Evolutionary conservation across 1,140 invertebrate species (phyloP), one percentile per base, ranked within the genome.

Genomic region (Venustaconcha ellipsiformis): DNA sequence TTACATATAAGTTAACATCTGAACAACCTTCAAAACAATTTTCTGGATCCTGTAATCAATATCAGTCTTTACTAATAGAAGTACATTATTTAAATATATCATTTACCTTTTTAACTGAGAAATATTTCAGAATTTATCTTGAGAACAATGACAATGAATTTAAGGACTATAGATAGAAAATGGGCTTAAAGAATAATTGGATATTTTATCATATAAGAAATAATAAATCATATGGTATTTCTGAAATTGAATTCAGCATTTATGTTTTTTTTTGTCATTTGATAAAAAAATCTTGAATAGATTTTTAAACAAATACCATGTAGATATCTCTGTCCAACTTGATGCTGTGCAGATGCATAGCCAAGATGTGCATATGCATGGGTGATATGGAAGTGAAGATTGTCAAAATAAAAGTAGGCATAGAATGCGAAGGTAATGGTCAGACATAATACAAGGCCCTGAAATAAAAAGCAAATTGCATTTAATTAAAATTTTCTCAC

Each of bases 341-440:
- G 88, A 80, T 93, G 92, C 71, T 93, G 92, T 8, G 92, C 92
- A 60, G 89, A 84, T 14, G 88, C 70, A 83, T 92, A 91, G 5
- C 92, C 92, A 12, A 92, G 81, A 74, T 91, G 87, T 11, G 92
- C 92, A 81, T 92, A 92, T 11, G 88, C 87, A 70, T 91, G 89
- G 30, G 89, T 89, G 3, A 92, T 83, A 80, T 92, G 90, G 78
- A 90, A 92, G 83, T 92, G 92, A 14, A 92, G 86, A 67, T 91
- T 88, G 57, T 92, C 92, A 80, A 92, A 91, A 81, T 92, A 89
- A 81, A 87, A 92, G 81, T 90, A 92, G 5, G 89, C 88, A 82
- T 92, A 92, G 59, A 89, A 84, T 17, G 82, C 84, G 48, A 91
- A 79, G 37, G 79, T 55, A 14, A 88, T 59, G 2, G 85, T 86